Evolutionary conservation across 2,888 invertebrate genomes (phyloP).

Genomic region (Caprella mutica): DNA sequence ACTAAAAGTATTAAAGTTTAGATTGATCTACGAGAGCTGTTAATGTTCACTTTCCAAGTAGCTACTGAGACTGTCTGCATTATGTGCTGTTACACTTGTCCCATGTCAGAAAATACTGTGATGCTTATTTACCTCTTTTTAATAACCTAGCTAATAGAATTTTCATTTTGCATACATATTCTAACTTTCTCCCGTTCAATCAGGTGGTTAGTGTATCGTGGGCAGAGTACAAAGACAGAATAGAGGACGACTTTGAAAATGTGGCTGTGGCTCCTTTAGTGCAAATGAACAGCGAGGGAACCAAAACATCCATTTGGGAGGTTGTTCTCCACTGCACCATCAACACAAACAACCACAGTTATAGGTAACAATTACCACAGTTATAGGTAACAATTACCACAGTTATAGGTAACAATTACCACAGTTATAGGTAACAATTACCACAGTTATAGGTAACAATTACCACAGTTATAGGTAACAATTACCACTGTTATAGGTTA

Average conservation of each 20-base stretch:
- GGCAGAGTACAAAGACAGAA: conserved; percentile 26
- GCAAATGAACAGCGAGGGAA: conserved; percentile 16
- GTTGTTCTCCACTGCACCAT: conserved; percentile 31
- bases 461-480: no score
- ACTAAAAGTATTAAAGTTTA: no score
- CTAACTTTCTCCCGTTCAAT: not conserved
- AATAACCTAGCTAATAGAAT: no score
- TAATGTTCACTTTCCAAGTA: not conserved
- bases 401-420: no score
- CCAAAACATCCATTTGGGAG: conserved; percentile 23
- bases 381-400: no score
- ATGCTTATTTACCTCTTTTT: not conserved
- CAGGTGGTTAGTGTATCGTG: conserved; percentile 30
- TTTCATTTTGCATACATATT: no score
- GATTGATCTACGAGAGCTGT: no score
- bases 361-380: conserved; percentile 15
- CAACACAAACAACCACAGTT: conserved; percentile 25
- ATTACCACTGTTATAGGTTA: no score
- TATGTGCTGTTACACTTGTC: not conserved
- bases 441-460: no score
- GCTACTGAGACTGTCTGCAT: not conserved
- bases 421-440: no score
- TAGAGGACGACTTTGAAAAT: conserved; percentile 17
- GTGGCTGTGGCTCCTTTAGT: conserved; percentile 23
- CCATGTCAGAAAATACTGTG: not conserved